phyloP scores from a whole-genome alignment of 2,888 invertebrate species.

The Anthrax anthrax region DNA sequence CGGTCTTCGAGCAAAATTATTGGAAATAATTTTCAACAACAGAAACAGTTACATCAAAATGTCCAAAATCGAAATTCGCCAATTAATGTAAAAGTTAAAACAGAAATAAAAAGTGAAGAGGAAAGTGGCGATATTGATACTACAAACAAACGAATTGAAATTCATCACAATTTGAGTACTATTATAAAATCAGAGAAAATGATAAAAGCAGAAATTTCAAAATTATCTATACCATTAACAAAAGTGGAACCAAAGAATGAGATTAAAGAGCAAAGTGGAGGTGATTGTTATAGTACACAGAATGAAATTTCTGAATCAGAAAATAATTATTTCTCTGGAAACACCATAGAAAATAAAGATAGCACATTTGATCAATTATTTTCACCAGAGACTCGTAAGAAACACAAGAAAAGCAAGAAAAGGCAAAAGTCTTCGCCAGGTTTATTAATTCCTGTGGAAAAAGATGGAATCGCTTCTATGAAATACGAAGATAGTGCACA shows the following conservation, averaged over 20 bases:
- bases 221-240: background rate
- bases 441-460: slow-evolving; percentile 8
- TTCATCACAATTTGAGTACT: slow-evolving; percentile 22
- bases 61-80: background rate
- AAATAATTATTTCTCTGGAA: slow-evolving; percentile 13
- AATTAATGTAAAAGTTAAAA: background rate
- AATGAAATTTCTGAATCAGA: slow-evolving; percentile 14
- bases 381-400: slow-evolving; percentile 48
- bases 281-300: slow-evolving; percentile 1
- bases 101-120: background rate
- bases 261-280: background rate
- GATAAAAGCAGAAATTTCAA: background rate
- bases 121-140: background rate
- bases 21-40: slow-evolving; percentile 20
- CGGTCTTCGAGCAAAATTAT: slow-evolving; percentile 11
- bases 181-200: slow-evolving; percentile 1
- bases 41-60: no score
- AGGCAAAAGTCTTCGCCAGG: slow-evolving; percentile 52
- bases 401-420: slow-evolving; percentile 75
- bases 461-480: slow-evolving; percentile 1
- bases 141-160: slow-evolving; percentile 3
- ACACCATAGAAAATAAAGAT: slow-evolving; percentile 36
- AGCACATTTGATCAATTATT: slow-evolving; percentile 27
- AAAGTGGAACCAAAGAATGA: slow-evolving; percentile 2
- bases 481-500: background rate